phyloP scores from a whole-genome alignment of 2,888 invertebrate species.

The Tenthredo amoena region DNA sequence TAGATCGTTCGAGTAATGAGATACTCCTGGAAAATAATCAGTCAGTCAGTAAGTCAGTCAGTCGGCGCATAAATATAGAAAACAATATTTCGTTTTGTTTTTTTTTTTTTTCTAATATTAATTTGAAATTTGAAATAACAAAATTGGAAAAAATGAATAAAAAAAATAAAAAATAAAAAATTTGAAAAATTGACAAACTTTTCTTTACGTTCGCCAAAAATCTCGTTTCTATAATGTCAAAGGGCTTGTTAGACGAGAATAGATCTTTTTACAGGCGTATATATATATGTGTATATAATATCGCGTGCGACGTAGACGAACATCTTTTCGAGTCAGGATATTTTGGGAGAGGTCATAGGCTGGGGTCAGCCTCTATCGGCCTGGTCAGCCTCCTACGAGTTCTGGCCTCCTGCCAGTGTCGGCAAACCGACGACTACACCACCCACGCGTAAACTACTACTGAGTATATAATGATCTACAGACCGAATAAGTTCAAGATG shows the following conservation, averaged over 20 bases:
- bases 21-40: slow-evolving; percentile 72
- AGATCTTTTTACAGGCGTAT: not conserved
- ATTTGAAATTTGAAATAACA: not conserved
- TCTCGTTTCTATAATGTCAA: not conserved
- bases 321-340: slow-evolving; percentile 63
- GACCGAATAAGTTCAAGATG: not conserved
- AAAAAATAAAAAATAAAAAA: no score
- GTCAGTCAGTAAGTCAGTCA: not conserved
- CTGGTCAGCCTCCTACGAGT: slow-evolving; percentile 77
- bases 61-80: not conserved
- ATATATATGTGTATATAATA: not conserved
- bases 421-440: slow-evolving; percentile 64
- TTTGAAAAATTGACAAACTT: no score
- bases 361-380: slow-evolving; percentile 75
- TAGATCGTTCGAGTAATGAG: slow-evolving; percentile 69
- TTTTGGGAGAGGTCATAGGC: slow-evolving; percentile 78
- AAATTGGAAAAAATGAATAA: not conserved
- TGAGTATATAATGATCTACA: not conserved
- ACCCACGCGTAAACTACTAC: slow-evolving; percentile 45
- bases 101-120: not conserved
- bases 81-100: not conserved
- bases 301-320: slow-evolving; percentile 63
- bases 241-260: slow-evolving; percentile 1
- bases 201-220: not conserved
- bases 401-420: slow-evolving; percentile 66